A percentile compares a stretch with the other conserved stretches of the same genome.
Evolutionary conservation across 2,888 invertebrate species (phyloP).

Genomic region (Eupithecia vulgata): DNA sequence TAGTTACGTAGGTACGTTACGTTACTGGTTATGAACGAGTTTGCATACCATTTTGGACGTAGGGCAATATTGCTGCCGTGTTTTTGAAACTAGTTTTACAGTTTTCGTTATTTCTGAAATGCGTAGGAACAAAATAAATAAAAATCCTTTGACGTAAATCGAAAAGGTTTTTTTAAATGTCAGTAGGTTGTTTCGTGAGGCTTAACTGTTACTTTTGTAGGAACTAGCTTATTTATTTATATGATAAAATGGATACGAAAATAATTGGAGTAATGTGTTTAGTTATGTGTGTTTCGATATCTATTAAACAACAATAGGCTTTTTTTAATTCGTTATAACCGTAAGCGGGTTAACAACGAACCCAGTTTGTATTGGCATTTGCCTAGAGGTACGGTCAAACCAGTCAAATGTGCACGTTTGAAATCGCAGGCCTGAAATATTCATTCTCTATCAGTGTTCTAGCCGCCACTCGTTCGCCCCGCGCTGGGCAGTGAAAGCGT

Average conservation of each 20-base stretch:
- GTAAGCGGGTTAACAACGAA: background rate
- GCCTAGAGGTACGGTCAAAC: background rate
- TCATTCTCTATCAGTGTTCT: background rate
- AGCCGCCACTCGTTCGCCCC: background rate
- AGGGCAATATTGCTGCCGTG: background rate
- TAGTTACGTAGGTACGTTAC: conserved; percentile 9
- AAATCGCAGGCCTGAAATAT: background rate
- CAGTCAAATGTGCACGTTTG: background rate
- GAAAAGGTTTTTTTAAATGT: background rate
- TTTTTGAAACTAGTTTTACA: background rate
- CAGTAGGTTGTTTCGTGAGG: background rate
- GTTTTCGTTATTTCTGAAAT: background rate
- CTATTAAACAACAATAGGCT: too few relatives aligned
- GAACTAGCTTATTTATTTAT: too few relatives aligned
- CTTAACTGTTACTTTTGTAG: too few relatives aligned
- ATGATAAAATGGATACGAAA: too few relatives aligned
- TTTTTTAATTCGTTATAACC: too few relatives aligned
- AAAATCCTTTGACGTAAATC: background rate
- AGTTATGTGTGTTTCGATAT: too few relatives aligned
- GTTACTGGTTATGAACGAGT: conserved; percentile 17
- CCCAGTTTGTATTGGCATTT: background rate
- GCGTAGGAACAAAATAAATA: background rate
- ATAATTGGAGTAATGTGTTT: too few relatives aligned
- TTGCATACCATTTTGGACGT: conserved; percentile 13
- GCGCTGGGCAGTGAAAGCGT: background rate